A percentile compares a stretch with the other conserved stretches of the same genome.
phyloP scores from a whole-genome alignment of 1,140 invertebrate genomes.

The Panulirus ornatus region DNA sequence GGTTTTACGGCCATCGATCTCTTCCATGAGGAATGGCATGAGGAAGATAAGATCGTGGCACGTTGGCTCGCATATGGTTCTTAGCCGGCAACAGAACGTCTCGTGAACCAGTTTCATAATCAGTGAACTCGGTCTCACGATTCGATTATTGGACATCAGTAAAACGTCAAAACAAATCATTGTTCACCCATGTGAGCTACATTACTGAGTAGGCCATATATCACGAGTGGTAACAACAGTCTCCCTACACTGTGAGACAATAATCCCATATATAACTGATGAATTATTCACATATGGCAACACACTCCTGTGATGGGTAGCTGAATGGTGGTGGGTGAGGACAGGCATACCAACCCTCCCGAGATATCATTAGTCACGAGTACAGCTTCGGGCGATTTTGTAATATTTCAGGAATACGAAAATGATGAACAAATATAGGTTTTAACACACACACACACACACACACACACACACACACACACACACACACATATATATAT shows the following conservation, averaged over 20 bases:
- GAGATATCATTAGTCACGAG: too few species aligned
- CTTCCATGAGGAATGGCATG: too few species aligned
- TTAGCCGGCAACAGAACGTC: not conserved
- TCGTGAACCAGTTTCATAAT: conserved; percentile 1
- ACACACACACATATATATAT: too few species aligned
- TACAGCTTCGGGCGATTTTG: too few species aligned
- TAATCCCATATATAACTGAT: conserved; percentile 7
- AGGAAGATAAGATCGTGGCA: too few species aligned
- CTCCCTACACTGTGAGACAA: not conserved
- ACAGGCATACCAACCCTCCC: too few species aligned
- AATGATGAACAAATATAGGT: too few species aligned
- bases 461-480: too few species aligned
- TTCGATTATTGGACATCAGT: not conserved
- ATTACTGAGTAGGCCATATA: not conserved
- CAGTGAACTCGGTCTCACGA: not conserved
- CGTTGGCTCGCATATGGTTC: not conserved
- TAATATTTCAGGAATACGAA: too few species aligned
- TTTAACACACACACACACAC: too few species aligned
- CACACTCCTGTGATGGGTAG: conserved; percentile 9
- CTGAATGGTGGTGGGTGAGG: too few species aligned
- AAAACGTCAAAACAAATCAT: not conserved
- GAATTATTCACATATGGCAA: conserved; percentile 8
- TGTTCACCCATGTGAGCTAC: not conserved
- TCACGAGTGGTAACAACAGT: not conserved
- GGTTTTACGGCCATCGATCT: too few species aligned